Percentiles rank a stretch among this genome's conserved stretches.
phyloP scores from a whole-genome alignment of 2,113 vertebrate species.

The Vidua macroura region DNA sequence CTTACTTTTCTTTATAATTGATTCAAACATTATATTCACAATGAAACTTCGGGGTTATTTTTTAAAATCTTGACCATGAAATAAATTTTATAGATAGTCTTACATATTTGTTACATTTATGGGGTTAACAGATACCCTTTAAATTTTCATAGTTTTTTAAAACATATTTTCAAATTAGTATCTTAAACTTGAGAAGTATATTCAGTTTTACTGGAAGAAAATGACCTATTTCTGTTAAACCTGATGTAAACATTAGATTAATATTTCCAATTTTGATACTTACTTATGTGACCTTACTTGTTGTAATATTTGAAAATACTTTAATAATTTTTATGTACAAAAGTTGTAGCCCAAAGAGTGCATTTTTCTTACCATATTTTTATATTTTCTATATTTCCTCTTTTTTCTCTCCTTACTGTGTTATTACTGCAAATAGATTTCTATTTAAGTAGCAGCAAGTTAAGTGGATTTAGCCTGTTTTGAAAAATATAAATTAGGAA shows the following conservation, averaged over 20 bases:
- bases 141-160: background rate
- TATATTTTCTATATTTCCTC: background rate
- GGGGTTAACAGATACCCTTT: background rate
- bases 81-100: background rate
- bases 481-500: background rate
- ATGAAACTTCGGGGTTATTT: background rate
- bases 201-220: background rate
- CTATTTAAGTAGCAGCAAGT: background rate
- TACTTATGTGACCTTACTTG: background rate
- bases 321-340: background rate
- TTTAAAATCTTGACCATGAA: background rate
- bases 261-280: background rate
- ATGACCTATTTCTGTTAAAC: background rate
- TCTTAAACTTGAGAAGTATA: background rate
- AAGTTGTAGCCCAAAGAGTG: background rate
- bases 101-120: background rate
- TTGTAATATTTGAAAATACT: background rate
- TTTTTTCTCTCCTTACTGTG: background rate
- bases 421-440: background rate
- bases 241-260: background rate
- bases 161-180: background rate
- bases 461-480: background rate
- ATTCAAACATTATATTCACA: background rate
- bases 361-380: background rate
- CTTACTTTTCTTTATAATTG: background rate